Evolutionary conservation across 2,888 invertebrate species (phyloP).

Genomic region (Cancer borealis): DNA sequence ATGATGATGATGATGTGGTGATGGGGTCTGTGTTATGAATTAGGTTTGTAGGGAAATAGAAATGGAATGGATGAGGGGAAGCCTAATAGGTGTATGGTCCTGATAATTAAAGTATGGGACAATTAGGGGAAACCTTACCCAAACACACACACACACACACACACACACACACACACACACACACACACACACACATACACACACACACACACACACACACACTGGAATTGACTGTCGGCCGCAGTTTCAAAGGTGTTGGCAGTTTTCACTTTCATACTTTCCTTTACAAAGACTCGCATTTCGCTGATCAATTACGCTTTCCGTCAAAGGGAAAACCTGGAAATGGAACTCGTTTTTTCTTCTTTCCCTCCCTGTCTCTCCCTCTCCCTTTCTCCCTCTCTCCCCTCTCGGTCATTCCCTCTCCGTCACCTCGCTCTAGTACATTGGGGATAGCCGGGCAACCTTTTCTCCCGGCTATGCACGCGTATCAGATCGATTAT

Average conservation of each 20-base stretch:
- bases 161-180: not conserved
- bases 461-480: not conserved
- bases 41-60: not conserved
- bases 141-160: not conserved
- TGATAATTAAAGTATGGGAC: not conserved
- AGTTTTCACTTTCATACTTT: not conserved
- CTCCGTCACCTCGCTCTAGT: no score
- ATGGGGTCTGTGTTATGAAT: not conserved
- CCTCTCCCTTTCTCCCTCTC: slow-evolving; percentile 20
- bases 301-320: not conserved
- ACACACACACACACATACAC: not conserved
- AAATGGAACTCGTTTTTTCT: not conserved
- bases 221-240: not conserved
- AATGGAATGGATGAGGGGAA: not conserved
- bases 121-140: not conserved
- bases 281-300: slow-evolving; percentile 13
- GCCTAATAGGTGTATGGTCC: not conserved
- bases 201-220: not conserved
- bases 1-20: no score
- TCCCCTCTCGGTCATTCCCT: not conserved
- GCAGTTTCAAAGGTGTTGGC: not conserved
- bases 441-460: no score
- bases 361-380: slow-evolving; percentile 5
- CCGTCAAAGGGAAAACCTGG: not conserved
- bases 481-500: not conserved